A percentile compares a stretch with the other conserved stretches of the same genome.
These are phyloP conservation scores for Menidia beryllina DNA, from an alignment of 2,113 vertebrate species.

Conservation along the genomic window DNA sequence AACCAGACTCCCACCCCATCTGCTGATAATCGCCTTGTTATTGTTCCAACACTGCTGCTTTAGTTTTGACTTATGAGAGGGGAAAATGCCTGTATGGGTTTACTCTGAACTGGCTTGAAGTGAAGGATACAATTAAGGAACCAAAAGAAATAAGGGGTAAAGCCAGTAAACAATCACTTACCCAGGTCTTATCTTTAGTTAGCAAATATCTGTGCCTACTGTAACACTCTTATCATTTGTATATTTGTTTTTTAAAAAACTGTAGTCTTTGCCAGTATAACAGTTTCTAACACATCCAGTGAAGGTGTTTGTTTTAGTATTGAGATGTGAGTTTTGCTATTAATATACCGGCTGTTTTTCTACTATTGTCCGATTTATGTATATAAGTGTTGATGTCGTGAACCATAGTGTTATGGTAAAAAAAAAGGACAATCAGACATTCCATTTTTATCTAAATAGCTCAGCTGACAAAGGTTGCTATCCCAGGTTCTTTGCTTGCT, in stretches of 20 bases:
- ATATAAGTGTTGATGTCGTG: neutral
- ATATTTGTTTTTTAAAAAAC: neutral
- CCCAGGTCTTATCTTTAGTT: slow-evolving; percentile 31
- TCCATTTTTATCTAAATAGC: neutral
- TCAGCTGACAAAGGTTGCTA: neutral
- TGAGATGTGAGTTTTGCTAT: slow-evolving; percentile 1
- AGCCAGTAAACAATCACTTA: neutral
- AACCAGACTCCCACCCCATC: slow-evolving; percentile 1
- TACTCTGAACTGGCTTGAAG: slow-evolving; percentile 3
- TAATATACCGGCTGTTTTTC: slow-evolving; percentile 11
- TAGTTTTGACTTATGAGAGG: slow-evolving; percentile 3
- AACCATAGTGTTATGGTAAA: neutral
- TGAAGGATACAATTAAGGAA: neutral
- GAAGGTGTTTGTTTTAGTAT: slow-evolving; percentile 1
- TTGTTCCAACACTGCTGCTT: neutral
- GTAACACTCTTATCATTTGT: neutral
- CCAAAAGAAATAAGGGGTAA: neutral
- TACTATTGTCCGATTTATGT: neutral
- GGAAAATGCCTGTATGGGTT: slow-evolving; percentile 2
- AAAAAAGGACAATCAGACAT: neutral
- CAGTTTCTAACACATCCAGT: neutral
- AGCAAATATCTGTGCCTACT: slow-evolving; percentile 16
- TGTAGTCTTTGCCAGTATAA: neutral
- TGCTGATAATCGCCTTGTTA: slow-evolving; percentile 14
- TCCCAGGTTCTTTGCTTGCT: neutral